Evolutionary conservation across 2,888 invertebrate genomes (phyloP).

Genomic region (Melipona beecheii): DNA sequence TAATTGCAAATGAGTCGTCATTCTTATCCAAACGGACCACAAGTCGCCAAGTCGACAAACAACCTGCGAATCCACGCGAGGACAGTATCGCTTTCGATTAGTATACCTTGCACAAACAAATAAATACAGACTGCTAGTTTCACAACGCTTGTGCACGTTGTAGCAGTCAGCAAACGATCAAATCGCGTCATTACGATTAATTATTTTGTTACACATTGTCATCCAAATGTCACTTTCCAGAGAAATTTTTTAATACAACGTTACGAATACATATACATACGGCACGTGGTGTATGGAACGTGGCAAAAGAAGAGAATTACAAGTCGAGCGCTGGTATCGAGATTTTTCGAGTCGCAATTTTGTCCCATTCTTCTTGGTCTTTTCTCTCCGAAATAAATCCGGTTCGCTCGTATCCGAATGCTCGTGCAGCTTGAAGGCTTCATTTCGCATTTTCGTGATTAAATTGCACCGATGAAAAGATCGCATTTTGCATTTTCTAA

Average conservation of each 20-base stretch:
- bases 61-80: not conserved
- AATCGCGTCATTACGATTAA: not conserved
- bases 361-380: not conserved
- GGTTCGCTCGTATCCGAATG: not conserved
- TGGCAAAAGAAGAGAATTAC: not conserved
- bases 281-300: not conserved
- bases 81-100: not conserved
- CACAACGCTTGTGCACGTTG: too few relatives aligned
- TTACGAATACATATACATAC: not conserved
- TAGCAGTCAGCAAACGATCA: not conserved
- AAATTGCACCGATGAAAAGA: constrained; percentile 35
- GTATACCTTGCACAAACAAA: not conserved
- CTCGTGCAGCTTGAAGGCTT: constrained; percentile 16
- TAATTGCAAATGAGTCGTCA: too few relatives aligned
- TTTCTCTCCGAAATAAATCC: constrained; percentile 8
- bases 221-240: not conserved
- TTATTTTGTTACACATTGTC: too few relatives aligned
- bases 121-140: not conserved
- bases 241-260: not conserved
- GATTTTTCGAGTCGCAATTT: constrained; percentile 8
- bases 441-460: constrained; percentile 41
- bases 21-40: not conserved
- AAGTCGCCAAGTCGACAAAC: not conserved
- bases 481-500: constrained; percentile 17
- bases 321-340: not conserved